Evolutionary conservation across 2,888 invertebrate genomes (phyloP).

Genomic region (Dioctria linearis): DNA sequence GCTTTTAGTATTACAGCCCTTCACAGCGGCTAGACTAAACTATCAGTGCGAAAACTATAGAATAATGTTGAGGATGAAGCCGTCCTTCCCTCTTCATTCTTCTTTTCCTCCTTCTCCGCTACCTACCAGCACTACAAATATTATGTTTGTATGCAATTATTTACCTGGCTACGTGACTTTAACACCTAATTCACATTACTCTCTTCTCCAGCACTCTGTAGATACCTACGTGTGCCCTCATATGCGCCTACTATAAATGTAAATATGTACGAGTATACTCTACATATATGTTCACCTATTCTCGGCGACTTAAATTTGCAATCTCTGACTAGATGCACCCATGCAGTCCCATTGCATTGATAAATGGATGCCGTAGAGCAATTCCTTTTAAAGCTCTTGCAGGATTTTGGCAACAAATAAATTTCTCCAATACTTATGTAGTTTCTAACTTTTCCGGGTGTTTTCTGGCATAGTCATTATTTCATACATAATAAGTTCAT

Average conservation of each 20-base stretch:
- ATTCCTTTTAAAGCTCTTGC: not conserved
- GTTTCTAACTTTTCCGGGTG: conserved; percentile 30
- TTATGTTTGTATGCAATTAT: not conserved
- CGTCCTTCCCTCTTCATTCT: not conserved
- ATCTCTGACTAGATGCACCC: conserved; percentile 9
- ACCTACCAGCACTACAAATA: not conserved
- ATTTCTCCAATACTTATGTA: not conserved
- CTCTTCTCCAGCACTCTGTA: not conserved
- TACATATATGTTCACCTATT: not conserved
- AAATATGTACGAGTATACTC: too few relatives aligned
- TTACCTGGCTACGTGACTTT: not conserved
- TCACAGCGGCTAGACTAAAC: too few relatives aligned
- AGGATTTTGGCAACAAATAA: conserved; percentile 37
- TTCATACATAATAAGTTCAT: conserved; percentile 24
- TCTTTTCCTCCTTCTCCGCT: not conserved
- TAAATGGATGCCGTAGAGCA: conserved; percentile 23
- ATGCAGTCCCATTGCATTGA: conserved; percentile 32
- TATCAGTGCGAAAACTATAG: too few relatives aligned
- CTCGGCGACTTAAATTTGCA: conserved; percentile 3
- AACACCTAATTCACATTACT: not conserved
- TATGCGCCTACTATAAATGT: not conserved
- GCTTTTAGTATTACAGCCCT: too few relatives aligned
- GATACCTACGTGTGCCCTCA: not conserved
- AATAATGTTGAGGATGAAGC: too few relatives aligned
- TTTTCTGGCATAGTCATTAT: conserved; percentile 44